Percentiles rank a stretch among this genome's conserved stretches.
These are phyloP conservation scores for Andrena dorsata DNA, from an alignment of 2,888 invertebrate genomes.

Conservation along the genomic window DNA sequence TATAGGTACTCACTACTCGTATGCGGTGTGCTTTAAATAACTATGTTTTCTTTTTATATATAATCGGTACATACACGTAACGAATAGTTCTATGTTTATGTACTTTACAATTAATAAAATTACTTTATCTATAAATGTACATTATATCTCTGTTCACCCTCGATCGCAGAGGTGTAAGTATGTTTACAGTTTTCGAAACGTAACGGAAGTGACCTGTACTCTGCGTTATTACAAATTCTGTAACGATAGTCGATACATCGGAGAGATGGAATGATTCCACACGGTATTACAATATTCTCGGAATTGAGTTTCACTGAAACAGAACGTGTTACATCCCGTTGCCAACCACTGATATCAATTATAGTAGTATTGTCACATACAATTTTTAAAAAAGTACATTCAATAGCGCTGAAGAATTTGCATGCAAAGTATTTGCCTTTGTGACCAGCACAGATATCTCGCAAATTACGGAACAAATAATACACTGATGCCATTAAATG, in stretches of 20 bases:
- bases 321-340: conserved; percentile 22
- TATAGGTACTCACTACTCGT: conserved; percentile 28
- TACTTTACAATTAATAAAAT: conserved; percentile 46
- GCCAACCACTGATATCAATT: conserved; percentile 28
- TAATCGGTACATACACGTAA: conserved; percentile 39
- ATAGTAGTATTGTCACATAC: conserved; percentile 30
- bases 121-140: conserved; percentile 61
- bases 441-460: conserved; percentile 55
- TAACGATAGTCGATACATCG: conserved; percentile 31
- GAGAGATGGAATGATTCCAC: conserved; percentile 64
- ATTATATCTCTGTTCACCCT: conserved; percentile 35
- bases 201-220: conserved; percentile 13
- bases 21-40: conserved; percentile 36
- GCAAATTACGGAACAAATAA: conserved; percentile 37
- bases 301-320: conserved; percentile 45
- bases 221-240: conserved; percentile 38
- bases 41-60: conserved; percentile 21
- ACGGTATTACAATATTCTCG: conserved; percentile 38
- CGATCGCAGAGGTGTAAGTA: conserved; percentile 10
- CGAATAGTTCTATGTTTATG: conserved; percentile 29
- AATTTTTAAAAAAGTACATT: conserved; percentile 26
- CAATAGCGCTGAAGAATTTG: conserved; percentile 42
- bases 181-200: conserved; percentile 6
- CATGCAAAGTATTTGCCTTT: conserved; percentile 38
- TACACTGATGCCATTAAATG: conserved; percentile 73